Evolutionary conservation across 1,140 invertebrate genomes (phyloP), one percentile per base, ranked within the genome.

Genomic region (Frieseomelitta varia): DNA sequence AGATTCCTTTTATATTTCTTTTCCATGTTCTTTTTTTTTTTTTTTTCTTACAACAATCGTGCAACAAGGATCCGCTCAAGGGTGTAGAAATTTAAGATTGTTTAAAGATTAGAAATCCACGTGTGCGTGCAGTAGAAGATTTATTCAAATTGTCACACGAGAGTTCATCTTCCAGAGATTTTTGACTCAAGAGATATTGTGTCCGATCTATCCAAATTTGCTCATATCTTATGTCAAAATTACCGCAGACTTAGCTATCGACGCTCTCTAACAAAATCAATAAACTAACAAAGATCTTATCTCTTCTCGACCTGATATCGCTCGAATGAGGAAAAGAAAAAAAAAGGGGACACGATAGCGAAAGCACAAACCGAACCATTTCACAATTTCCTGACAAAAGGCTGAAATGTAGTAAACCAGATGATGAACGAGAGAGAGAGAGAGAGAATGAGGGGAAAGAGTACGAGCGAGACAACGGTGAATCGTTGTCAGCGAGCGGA

Each of bases 401-500:
- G 58, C 19, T 3, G 69, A 55, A 30, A 27, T 74, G 47, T 34
- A 8, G 39, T 21, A 12, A 67, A 15, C 63, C 56, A 61, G 58
- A 61, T 24, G 30, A 14, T 15, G 47, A 67, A 80, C 67, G 74
- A 65, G 34, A 34, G 56, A 65, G 80, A 73, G 67, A n/a, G 2
- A 47, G 39, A 47, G 39, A 47, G 39, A 47, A 8, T 10, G 39
- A 39, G 8, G 8, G 21, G 24, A 71, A 55, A 69, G 69, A 67
- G 4, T 30, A 58, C 4, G 74, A 6, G 39, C 73, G 68, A 84
- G 72, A 67, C 81, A 77, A 75, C 77, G 77, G 61, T 77, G 84
- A 88, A 75, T 85, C 79, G 87, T 85, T 88, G 86, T 85, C 87
- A 83, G 84, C 79, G 84, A 55, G 76, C 86, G 87, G 87, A 88